Base-by-base conservation (phyloP, 1,140 invertebrate genomes). In the Bombus difficillimus region DNA sequence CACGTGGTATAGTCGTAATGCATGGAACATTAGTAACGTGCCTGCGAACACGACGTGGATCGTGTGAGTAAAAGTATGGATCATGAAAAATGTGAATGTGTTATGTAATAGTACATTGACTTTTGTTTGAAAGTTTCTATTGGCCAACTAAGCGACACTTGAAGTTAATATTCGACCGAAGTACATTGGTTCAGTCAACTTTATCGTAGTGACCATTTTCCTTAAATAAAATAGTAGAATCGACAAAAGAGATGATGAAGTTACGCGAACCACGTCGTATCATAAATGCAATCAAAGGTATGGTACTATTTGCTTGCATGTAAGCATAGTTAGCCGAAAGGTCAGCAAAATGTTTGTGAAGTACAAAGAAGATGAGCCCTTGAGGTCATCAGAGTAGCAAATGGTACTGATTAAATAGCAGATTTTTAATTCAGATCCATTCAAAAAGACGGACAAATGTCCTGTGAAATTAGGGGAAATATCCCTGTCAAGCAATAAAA, bases 11-110 rank as follows among this genome's bases (percentile, higher is more conserved):
- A 37, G 71, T 59, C 6, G 68, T 39, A 41, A 81, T 81, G 69
- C 69, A 81, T 74, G 69, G 69, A 64, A 81, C 69, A 81, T 43
- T 74, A 57, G n/a, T 81, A 74, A 74, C 69, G 80, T 81, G 80
- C 69, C 69, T 62, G 39, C n/a, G 10, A 41, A 43, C 53, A 74
- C 80, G 80, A 81, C 80, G 80, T 81, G 80, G 69, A 72, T 81
- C 79, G 68, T 41, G 43, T 39, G 18, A 37, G 10, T 47, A 10
- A 28, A 39, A 43, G 43, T 62, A n/a, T 32, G 37, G 0, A 47
- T 53, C 47, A 22, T 22, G 8, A 25, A 25, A 74, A 68, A 22
- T 37, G 15, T 37, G 28, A 22, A 22, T 53, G 47, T 22, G 28
- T 3, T 62, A 62, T 62, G 25, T 28, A 0, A n/a, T 62, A 28